These are phyloP conservation scores for Rhagonycha lutea DNA, from an alignment of 2,888 invertebrate species.

Conservation along the genomic window DNA sequence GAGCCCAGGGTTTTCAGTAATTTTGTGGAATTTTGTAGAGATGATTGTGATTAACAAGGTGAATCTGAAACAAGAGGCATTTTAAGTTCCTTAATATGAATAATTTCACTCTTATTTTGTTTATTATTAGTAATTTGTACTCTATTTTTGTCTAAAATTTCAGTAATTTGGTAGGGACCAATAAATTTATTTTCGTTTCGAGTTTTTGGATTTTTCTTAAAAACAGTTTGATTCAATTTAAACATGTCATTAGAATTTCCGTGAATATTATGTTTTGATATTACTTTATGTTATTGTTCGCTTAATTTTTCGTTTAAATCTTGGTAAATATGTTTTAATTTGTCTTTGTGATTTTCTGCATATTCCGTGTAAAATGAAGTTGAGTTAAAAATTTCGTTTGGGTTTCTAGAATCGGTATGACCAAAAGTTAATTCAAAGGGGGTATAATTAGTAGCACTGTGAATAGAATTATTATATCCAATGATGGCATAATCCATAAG, in stretches of 20 bases:
- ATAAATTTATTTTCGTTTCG: not conserved
- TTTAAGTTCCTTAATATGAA: not conserved
- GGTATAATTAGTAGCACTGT: not conserved
- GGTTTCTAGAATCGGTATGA: not conserved
- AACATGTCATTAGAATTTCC: not conserved
- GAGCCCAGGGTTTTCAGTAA: not conserved
- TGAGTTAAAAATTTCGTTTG: not conserved
- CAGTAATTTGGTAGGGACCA: not conserved
- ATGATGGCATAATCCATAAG: slow-evolving; percentile 5
- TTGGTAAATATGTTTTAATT: not conserved
- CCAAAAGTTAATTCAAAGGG: not conserved
- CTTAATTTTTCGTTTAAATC: not conserved
- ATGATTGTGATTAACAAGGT: not conserved
- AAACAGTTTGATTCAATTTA: not conserved
- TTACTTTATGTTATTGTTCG: not conserved
- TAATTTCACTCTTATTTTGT: not conserved
- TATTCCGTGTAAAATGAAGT: no score
- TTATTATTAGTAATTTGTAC: not conserved
- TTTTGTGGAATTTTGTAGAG: not conserved
- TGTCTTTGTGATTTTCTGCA: not conserved
- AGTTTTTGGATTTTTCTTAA: not conserved
- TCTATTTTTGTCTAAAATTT: not conserved
- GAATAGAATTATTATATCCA: not conserved
- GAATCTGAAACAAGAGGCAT: no score
- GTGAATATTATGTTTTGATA: not conserved